Percentiles rank a stretch among this genome's conserved stretches.
Evolutionary conservation across 2,888 invertebrate genomes (phyloP).

Genomic region (Stegophylla sp.): DNA sequence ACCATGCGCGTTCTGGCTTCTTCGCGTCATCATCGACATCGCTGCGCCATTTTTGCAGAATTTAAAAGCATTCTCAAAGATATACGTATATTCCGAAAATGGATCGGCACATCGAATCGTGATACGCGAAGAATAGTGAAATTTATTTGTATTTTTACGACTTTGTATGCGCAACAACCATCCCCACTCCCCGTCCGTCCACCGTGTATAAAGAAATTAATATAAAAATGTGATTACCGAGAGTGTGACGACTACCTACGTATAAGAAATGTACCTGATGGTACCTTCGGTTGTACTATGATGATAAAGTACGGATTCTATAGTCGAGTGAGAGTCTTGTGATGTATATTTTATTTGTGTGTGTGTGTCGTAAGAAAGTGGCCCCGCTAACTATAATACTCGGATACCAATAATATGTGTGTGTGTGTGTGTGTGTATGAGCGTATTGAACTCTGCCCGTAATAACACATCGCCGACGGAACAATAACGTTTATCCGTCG

Average conservation of each 20-base stretch:
- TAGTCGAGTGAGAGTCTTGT: constrained; percentile 16
- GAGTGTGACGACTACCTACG: neutral
- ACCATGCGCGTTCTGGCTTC: neutral
- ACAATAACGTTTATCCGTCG: constrained; percentile 23
- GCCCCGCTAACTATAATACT: neutral
- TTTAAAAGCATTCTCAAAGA: neutral
- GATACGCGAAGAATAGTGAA: constrained; percentile 31
- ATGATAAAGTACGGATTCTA: neutral
- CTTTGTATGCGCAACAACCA: neutral
- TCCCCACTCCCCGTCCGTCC: neutral
- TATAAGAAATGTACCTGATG: neutral
- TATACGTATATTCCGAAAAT: constrained; percentile 9
- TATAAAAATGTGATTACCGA: neutral
- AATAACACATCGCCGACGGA: constrained; percentile 24
- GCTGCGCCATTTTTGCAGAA: neutral
- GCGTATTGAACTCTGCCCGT: constrained; percentile 11
- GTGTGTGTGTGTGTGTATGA: neutral
- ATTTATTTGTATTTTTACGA: constrained; percentile 17
- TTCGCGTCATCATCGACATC: neutral
- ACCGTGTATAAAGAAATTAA: neutral
- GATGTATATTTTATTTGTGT: neutral
- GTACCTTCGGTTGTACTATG: neutral
- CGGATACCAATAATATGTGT: neutral
- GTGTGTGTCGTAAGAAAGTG: constrained; percentile 30
- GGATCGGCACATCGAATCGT: constrained; percentile 38